phyloP scores from a whole-genome alignment of 1,140 invertebrate genomes.

The Drosophila willistoni region DNA sequence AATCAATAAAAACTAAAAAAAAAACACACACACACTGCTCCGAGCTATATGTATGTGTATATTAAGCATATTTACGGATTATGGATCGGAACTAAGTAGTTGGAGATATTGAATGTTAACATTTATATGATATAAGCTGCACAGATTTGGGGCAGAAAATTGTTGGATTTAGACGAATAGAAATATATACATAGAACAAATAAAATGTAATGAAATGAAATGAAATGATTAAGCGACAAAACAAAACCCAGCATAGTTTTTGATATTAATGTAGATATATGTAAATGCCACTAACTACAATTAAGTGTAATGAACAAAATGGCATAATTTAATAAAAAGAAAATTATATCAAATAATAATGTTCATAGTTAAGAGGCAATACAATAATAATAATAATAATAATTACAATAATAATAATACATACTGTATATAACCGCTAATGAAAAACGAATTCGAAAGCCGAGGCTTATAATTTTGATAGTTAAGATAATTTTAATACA shows the following conservation, averaged over 20 bases:
- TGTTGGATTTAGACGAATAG: slow-evolving; percentile 54
- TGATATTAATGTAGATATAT: slow-evolving; percentile 67
- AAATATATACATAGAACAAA: slow-evolving; percentile 1
- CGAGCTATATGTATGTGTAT: slow-evolving; percentile 33
- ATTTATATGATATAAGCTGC: slow-evolving; percentile 61
- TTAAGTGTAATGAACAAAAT: slow-evolving; percentile 48
- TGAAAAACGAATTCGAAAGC: slow-evolving; percentile 32
- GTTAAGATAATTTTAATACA: slow-evolving; percentile 73
- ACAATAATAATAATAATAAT: slow-evolving; percentile 26
- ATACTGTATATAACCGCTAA: slow-evolving; percentile 61
- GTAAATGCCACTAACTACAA: slow-evolving; percentile 56
- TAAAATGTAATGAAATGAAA: background rate
- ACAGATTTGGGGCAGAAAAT: slow-evolving; percentile 42
- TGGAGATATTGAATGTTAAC: slow-evolving; percentile 71
- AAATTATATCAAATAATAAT: slow-evolving; percentile 68
- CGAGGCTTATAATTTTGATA: slow-evolving; percentile 73
- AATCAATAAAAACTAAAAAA: background rate
- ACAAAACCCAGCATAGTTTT: slow-evolving; percentile 54
- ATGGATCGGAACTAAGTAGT: slow-evolving; percentile 7
- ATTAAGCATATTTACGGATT: slow-evolving; percentile 29
- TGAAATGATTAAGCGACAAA: slow-evolving; percentile 1
- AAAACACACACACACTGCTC: background rate
- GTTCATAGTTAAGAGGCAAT: slow-evolving; percentile 74
- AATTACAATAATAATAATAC: slow-evolving; percentile 43
- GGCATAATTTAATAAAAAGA: slow-evolving; percentile 43